phyloP scores from a whole-genome alignment of 2,797 vertebrate genomes.

The Carapus acus region DNA sequence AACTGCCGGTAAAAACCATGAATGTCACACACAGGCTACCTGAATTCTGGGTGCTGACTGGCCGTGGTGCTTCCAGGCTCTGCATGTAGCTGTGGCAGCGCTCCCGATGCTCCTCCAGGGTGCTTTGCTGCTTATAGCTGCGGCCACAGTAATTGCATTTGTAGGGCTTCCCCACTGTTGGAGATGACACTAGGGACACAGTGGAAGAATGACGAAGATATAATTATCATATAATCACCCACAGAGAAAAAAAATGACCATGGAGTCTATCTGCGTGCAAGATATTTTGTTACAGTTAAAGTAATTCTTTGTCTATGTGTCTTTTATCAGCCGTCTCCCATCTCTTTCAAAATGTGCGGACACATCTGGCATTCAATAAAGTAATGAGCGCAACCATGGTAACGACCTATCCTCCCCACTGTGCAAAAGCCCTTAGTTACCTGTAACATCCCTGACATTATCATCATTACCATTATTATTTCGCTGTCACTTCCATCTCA shows the following conservation, averaged over 20 bases:
- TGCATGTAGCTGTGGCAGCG: conserved; percentile 93
- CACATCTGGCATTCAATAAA: background rate
- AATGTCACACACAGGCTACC: conserved; percentile 39
- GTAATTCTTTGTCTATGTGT: background rate
- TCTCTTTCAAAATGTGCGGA: background rate
- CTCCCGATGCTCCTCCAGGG: conserved; percentile 92
- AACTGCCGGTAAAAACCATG: background rate
- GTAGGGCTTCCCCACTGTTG: conserved; percentile 92
- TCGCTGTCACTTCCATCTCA: background rate
- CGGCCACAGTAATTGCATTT: conserved; percentile 97
- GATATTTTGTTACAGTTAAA: background rate
- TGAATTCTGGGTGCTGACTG: conserved; percentile 50
- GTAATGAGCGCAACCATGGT: background rate
- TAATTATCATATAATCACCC: background rate
- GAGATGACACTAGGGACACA: conserved; percentile 82
- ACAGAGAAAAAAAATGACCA: background rate
- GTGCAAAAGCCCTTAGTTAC: background rate
- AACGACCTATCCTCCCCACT: background rate
- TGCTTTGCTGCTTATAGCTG: conserved; percentile 97
- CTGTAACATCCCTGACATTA: background rate
- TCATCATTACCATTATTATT: no score
- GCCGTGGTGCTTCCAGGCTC: conserved; percentile 75
- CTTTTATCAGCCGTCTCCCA: background rate
- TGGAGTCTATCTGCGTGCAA: background rate
- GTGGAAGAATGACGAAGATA: conserved; percentile 1